These are phyloP conservation scores for Urosaurus nigricauda DNA, from an alignment of 2,797 vertebrate genomes.

Conservation along the genomic window DNA sequence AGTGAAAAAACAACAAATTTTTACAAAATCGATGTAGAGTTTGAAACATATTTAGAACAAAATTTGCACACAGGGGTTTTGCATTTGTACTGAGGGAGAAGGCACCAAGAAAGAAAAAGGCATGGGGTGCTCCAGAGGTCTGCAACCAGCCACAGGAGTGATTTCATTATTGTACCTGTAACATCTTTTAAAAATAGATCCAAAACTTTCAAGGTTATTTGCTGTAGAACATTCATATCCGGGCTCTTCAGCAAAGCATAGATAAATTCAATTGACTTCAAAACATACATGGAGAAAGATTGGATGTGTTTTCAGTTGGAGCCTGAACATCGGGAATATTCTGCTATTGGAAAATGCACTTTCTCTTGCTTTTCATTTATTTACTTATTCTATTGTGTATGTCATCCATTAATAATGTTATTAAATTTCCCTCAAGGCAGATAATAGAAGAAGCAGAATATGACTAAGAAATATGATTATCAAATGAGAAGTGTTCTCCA, in stretches of 20 bases:
- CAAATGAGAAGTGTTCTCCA: not conserved
- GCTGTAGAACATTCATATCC: not conserved
- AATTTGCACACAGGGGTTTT: no score
- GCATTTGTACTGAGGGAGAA: not conserved
- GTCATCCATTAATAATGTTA: not conserved
- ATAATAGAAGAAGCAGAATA: constrained; percentile 5
- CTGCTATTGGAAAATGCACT: not conserved
- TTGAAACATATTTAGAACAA: no score
- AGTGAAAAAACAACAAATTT: no score
- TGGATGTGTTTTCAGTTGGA: not conserved
- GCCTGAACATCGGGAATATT: not conserved
- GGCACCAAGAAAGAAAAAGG: not conserved
- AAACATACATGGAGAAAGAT: not conserved
- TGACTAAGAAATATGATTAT: not conserved
- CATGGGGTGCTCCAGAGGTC: not conserved
- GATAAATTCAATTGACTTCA: not conserved
- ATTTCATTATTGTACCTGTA: not conserved
- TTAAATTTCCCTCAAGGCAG: not conserved
- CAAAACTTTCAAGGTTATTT: not conserved
- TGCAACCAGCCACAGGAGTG: not conserved
- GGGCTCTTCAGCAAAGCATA: not conserved
- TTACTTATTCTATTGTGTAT: not conserved
- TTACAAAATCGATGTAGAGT: no score
- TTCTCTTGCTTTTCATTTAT: not conserved
- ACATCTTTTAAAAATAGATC: not conserved